A percentile compares a stretch with the other conserved stretches of the same genome.
phyloP scores from a whole-genome alignment of 2,888 invertebrate genomes.

The Eupithecia exiguata region DNA sequence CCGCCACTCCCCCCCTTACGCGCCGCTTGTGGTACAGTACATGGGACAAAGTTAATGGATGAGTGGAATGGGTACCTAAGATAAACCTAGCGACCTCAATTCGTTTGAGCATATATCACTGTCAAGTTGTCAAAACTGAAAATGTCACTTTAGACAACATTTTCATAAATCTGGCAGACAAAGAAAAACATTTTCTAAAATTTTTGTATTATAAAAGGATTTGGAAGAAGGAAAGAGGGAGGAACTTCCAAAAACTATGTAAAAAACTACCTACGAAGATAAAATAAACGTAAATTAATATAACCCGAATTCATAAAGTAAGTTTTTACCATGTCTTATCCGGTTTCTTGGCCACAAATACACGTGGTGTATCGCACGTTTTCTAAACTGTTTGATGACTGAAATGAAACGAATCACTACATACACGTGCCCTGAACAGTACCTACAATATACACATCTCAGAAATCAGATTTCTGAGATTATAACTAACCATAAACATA shows the following conservation, averaged over 20 bases:
- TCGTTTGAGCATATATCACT: too few relatives aligned
- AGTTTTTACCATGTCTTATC: neutral
- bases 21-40: too few relatives aligned
- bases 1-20: too few relatives aligned
- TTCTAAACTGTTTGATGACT: neutral
- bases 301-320: neutral
- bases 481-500: neutral
- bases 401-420: neutral
- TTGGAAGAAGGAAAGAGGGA: neutral
- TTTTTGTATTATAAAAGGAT: neutral
- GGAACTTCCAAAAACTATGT: neutral
- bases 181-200: neutral
- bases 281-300: neutral
- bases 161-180: neutral
- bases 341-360: neutral
- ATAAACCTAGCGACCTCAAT: too few relatives aligned
- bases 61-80: too few relatives aligned
- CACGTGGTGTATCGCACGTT: slow-evolving; percentile 2
- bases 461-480: too few relatives aligned
- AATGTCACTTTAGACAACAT: neutral
- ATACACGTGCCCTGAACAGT: neutral
- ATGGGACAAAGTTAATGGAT: too few relatives aligned
- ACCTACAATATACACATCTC: neutral
- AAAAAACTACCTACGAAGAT: neutral
- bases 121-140: neutral